Conservation (phyloP, 2,888 invertebrate species). For the Eurois occulta region DNA sequence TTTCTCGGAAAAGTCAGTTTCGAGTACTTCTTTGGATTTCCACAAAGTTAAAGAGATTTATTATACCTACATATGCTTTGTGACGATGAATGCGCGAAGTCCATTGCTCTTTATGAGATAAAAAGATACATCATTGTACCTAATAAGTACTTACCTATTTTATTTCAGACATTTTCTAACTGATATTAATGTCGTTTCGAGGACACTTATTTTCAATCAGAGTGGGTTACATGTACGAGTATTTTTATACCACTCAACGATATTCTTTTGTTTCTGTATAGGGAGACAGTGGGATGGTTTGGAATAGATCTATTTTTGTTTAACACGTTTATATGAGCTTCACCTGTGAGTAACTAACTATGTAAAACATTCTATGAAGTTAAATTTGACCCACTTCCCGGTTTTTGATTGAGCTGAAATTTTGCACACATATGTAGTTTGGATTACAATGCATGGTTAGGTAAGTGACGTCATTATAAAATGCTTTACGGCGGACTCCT, state of each 20-base stretch:
- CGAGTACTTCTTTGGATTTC: slow-evolving; percentile 26
- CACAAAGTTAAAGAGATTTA: slow-evolving; percentile 38
- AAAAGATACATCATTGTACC: not conserved
- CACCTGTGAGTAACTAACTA: not conserved
- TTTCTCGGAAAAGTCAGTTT: slow-evolving; percentile 45
- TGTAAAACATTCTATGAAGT: not conserved
- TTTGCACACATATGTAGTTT: too few relatives aligned
- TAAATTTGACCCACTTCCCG: too few relatives aligned
- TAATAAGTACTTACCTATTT: not conserved
- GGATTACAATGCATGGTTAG: too few relatives aligned
- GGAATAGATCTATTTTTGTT: slow-evolving; percentile 10
- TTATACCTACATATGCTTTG: slow-evolving; percentile 16
- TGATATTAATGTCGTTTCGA: slow-evolving; percentile 23
- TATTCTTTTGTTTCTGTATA: not conserved
- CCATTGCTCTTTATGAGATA: slow-evolving; percentile 13
- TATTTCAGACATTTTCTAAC: slow-evolving; percentile 9
- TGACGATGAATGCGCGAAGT: not conserved
- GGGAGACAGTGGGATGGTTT: not conserved
- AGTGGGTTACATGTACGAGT: not conserved
- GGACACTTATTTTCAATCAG: slow-evolving; percentile 21
- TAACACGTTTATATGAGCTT: not conserved
- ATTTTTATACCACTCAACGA: slow-evolving; percentile 6
- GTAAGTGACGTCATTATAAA: too few relatives aligned
- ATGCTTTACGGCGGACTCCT: too few relatives aligned
- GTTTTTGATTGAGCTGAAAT: too few relatives aligned